Evolutionary conservation across 2,113 vertebrate genomes (phyloP).

Genomic region (Vireo altiloquus): DNA sequence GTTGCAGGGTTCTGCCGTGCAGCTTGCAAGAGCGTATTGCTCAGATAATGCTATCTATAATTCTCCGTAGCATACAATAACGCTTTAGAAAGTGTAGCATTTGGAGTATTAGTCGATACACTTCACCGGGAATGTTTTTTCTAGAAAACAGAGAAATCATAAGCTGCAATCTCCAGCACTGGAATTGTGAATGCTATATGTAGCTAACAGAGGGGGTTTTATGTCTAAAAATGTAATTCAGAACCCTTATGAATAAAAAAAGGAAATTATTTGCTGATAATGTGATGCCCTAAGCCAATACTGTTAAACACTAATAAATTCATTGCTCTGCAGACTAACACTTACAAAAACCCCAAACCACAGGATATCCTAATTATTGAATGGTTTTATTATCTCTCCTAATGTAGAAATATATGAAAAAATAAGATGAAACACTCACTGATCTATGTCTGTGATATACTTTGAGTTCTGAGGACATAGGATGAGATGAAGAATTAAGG

Average conservation of each 20-base stretch:
- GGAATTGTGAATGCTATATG: neutral
- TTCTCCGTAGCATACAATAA: neutral
- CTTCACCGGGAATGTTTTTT: neutral
- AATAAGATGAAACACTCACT: neutral
- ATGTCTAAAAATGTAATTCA: constrained; percentile 6
- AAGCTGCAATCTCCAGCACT: neutral
- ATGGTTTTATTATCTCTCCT: neutral
- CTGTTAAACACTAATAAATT: neutral
- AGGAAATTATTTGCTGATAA: neutral
- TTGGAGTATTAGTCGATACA: neutral
- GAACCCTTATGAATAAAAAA: neutral
- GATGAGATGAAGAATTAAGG: neutral
- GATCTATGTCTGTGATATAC: neutral
- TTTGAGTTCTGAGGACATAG: neutral
- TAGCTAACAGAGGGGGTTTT: neutral
- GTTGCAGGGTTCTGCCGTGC: neutral
- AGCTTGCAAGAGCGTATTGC: neutral
- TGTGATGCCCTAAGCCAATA: neutral
- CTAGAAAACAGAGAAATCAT: neutral
- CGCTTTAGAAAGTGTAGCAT: neutral
- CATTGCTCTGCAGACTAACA: neutral
- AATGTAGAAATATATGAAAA: neutral
- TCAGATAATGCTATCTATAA: neutral
- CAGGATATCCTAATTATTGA: neutral
- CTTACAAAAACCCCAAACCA: neutral